Conservation (phyloP, 1,140 invertebrate genomes). For the Drosophila ercepeae region DNA sequence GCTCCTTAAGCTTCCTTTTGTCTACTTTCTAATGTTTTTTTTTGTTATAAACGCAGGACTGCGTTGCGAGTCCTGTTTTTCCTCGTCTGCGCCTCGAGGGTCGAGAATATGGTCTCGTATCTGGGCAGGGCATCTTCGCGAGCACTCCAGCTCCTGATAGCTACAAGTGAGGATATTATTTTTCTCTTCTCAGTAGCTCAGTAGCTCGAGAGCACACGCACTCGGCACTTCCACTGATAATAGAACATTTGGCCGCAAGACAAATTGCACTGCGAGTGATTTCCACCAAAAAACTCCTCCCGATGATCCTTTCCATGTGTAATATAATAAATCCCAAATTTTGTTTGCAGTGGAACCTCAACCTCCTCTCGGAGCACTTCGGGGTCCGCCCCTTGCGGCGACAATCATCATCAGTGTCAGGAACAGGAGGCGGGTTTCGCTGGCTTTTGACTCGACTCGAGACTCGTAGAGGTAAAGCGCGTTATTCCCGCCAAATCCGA, state of each 20-base stretch:
- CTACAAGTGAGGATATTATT: conserved; percentile 62
- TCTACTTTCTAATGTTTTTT: background rate
- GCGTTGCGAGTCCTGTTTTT: conserved; percentile 13
- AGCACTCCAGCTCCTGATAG: conserved; percentile 15
- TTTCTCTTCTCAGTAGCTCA: conserved; percentile 35
- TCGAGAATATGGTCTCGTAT: conserved; percentile 31
- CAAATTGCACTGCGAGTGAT: conserved; percentile 55
- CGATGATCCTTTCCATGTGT: too few relatives aligned
- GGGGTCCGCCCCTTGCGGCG: conserved; percentile 34
- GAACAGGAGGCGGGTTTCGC: conserved; percentile 50
- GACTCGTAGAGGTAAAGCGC: conserved; percentile 35
- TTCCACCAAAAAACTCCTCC: too few relatives aligned
- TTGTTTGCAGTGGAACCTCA: background rate
- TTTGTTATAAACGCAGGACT: background rate
- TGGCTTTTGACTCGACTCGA: conserved; percentile 30
- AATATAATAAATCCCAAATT: too few relatives aligned
- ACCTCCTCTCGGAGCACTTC: background rate
- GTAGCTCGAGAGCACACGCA: conserved; percentile 22
- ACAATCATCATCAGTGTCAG: conserved; percentile 74
- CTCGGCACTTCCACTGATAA: conserved; percentile 46
- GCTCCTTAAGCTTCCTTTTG: conserved; percentile 42
- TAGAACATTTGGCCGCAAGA: conserved; percentile 74
- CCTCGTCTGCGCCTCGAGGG: conserved; percentile 53
- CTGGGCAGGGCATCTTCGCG: conserved; percentile 47
- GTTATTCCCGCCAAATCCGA: conserved; percentile 25